A percentile compares a stretch with the other conserved stretches of the same genome.
Evolutionary conservation across 2,888 invertebrate genomes (phyloP).

Genomic region (Automeris io): DNA sequence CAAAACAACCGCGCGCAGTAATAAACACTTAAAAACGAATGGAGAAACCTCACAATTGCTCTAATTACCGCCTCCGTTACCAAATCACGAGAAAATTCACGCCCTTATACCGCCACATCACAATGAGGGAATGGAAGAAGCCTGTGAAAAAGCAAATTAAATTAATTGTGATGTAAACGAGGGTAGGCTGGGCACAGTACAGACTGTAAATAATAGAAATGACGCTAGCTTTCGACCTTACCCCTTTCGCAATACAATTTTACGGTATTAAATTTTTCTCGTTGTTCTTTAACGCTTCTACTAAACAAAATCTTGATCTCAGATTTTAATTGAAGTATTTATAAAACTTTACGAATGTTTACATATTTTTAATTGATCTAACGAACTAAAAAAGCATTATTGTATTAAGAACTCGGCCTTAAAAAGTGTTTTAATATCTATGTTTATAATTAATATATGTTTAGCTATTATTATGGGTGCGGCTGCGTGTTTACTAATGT

Average conservation of each 20-base stretch:
- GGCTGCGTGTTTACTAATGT: too few relatives aligned
- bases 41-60: conserved; percentile 66
- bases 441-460: too few relatives aligned
- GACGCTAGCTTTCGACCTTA: conserved; percentile 43
- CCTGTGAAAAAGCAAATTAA: conserved; percentile 75
- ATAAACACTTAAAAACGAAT: conserved; percentile 69
- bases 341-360: too few relatives aligned
- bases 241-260: conserved; percentile 49
- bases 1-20: conserved; percentile 43
- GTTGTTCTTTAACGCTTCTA: neutral
- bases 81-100: conserved; percentile 73
- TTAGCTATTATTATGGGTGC: too few relatives aligned
- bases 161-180: conserved; percentile 74
- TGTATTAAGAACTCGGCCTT: too few relatives aligned
- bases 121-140: conserved; percentile 69
- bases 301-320: neutral
- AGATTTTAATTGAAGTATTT: neutral
- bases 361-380: too few relatives aligned
- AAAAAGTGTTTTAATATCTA: too few relatives aligned
- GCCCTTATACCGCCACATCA: conserved; percentile 62
- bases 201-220: conserved; percentile 64
- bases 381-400: too few relatives aligned
- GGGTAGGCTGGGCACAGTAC: conserved; percentile 54
- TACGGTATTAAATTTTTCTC: neutral
- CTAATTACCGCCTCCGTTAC: conserved; percentile 69